Evolutionary conservation across 1,140 invertebrate genomes (phyloP).

Genomic region (Drosophila pruinosa): DNA sequence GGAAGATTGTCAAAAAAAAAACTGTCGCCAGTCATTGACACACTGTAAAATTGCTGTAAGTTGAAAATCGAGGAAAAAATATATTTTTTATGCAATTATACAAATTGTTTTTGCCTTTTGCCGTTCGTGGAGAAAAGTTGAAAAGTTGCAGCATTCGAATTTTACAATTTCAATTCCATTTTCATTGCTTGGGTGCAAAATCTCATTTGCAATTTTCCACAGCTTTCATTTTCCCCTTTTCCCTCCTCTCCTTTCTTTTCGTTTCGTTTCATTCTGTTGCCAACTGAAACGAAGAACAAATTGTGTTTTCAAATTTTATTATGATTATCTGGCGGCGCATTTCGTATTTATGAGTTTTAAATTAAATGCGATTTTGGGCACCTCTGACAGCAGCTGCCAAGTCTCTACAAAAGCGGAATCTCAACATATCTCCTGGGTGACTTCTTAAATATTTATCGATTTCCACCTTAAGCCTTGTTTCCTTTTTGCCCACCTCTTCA

Average conservation of each 20-base stretch:
- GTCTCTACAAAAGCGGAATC: slow-evolving; percentile 6
- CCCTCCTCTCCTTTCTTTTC: no score
- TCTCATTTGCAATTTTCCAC: slow-evolving; percentile 55
- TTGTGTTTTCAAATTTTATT: slow-evolving; percentile 57
- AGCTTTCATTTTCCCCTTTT: no score
- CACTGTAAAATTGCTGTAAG: slow-evolving; percentile 6
- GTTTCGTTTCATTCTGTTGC: not conserved
- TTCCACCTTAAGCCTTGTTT: slow-evolving; percentile 22
- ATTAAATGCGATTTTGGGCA: slow-evolving; percentile 72
- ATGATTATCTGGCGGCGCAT: slow-evolving; percentile 61
- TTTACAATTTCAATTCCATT: slow-evolving; percentile 34
- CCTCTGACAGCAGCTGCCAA: slow-evolving; percentile 19
- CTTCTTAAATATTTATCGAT: slow-evolving; percentile 79
- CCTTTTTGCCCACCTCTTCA: not conserved
- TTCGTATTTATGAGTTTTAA: slow-evolving; percentile 79
- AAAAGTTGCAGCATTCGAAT: slow-evolving; percentile 15
- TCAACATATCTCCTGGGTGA: slow-evolving; percentile 29
- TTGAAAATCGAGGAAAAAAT: slow-evolving; percentile 5
- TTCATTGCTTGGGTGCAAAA: slow-evolving; percentile 32
- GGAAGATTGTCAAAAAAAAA: slow-evolving; percentile 41
- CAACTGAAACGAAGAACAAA: not conserved
- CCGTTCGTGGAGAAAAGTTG: not conserved
- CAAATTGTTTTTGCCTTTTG: slow-evolving; percentile 54
- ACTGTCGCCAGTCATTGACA: slow-evolving; percentile 24
- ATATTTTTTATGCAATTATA: slow-evolving; percentile 39